A percentile compares a stretch with the other conserved stretches of the same genome.
Evolutionary conservation across 2,797 vertebrate species (phyloP).

Genomic region (Malacoctenus gilli): DNA sequence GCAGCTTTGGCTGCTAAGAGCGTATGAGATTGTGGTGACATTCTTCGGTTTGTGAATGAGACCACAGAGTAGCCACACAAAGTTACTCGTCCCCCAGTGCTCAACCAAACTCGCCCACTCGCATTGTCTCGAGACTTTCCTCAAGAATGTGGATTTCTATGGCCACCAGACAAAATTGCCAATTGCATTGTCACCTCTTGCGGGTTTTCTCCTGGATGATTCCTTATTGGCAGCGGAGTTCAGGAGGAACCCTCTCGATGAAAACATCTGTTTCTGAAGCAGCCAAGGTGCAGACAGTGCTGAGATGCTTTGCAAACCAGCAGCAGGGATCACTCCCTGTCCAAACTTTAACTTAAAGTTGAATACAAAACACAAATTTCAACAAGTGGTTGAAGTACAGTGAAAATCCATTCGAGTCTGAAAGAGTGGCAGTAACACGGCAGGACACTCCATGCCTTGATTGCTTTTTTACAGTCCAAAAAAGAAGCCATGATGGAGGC

Average conservation of each 20-base stretch:
- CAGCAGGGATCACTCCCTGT: background rate
- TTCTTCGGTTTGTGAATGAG: constrained; percentile 78
- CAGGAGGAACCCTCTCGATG: constrained; percentile 42
- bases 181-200: constrained; percentile 77
- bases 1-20: constrained; percentile 69
- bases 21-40: constrained; percentile 76
- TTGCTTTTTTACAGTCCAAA: constrained; percentile 61
- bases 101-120: constrained; percentile 70
- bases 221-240: constrained; percentile 45
- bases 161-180: constrained; percentile 71
- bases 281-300: background rate
- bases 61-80: constrained; percentile 76
- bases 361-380: constrained; percentile 27
- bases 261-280: constrained; percentile 45
- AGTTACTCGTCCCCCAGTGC: constrained; percentile 66
- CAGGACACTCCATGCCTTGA: constrained; percentile 48
- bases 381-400: too few species aligned
- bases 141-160: constrained; percentile 79
- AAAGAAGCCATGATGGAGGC: constrained; percentile 59
- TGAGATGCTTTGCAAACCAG: constrained; percentile 17
- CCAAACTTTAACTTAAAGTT: constrained; percentile 30
- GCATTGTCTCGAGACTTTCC: constrained; percentile 76
- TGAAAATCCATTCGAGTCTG: constrained; percentile 40
- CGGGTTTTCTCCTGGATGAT: constrained; percentile 60
- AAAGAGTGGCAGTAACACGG: constrained; percentile 44